Evolutionary conservation across 2,888 invertebrate species (phyloP), one percentile per base, ranked within the genome.

Genomic region (Glaucopsyche alexis): DNA sequence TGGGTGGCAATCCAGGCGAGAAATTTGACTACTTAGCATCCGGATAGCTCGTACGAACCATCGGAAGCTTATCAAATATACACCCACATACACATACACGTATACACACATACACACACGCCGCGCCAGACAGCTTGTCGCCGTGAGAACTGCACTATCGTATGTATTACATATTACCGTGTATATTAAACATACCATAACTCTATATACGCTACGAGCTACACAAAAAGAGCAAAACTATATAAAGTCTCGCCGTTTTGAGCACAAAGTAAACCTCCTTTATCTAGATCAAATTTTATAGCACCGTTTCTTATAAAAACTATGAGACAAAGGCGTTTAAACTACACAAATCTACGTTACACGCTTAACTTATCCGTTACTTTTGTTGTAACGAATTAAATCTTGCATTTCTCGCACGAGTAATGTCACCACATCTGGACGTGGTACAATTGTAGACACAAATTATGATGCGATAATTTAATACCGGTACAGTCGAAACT

Each of bases 51-150:
- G 87, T 84, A 85, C 82, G 82, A 82, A 84, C 81, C 87, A 87
- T 91, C 88, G 88, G 90, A 90, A 92, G 89, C 90, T 92, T 92
- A 92, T 92, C 91, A 89, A 87, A 88, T 86, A 90, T 90, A 90
- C 87, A 87, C 81, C 82, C 85, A 86, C 90, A 81, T 89, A 90
- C 89, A 89, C 89, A 86, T 87, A 90, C 88, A 90, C 89, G 84
- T 87, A 84, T 77, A 76, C 74, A 75, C 79, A 76, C 84, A 86
- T 81, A 84, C 83, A 76, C 84, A 86, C 81, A 84, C 83, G 85
- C 80, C 87, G 85, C 78, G 85, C 88, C 92, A 93, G 93, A 93
- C 93, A 86, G 93, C 90, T 83, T 92, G 93, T 93, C 93, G 93
- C 93, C 86, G 86, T 87, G 88, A 85, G 87, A 89, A 89, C 88